These are phyloP conservation scores for Poecilobothrus nobilitatus DNA, from an alignment of 2,888 invertebrate species.

Conservation along the genomic window DNA sequence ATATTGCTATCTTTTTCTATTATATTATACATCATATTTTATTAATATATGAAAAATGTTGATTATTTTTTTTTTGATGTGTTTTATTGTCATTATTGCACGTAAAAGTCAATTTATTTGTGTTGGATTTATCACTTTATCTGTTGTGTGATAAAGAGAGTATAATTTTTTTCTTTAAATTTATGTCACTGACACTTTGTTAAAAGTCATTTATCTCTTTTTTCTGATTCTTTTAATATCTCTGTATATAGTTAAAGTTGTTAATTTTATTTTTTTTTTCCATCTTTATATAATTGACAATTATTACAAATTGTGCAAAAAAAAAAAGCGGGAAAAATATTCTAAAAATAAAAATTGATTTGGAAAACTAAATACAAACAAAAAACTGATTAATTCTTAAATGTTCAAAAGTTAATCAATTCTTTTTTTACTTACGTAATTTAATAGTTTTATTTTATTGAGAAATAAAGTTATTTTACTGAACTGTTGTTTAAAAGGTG, in stretches of 20 bases:
- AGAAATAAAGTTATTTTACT: too few species aligned
- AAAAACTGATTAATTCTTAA: too few species aligned
- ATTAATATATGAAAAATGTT: too few species aligned
- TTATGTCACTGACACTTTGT: background rate
- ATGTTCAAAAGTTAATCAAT: too few species aligned
- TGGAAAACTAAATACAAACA: too few species aligned
- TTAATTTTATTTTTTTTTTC: background rate
- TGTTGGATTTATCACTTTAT: background rate
- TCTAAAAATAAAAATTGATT: too few species aligned
- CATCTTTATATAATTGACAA: background rate
- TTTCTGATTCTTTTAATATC: background rate
- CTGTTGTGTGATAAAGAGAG: background rate
- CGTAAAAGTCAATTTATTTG: constrained; percentile 1
- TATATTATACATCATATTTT: background rate
- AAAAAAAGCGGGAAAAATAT: too few species aligned
- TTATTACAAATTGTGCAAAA: background rate
- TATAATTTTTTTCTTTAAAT: background rate
- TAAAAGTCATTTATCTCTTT: constrained; percentile 1
- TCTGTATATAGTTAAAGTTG: background rate
- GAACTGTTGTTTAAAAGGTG: too few species aligned
- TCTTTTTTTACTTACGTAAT: too few species aligned
- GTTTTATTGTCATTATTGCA: background rate
- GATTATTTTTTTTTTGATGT: background rate
- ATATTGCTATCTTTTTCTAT: background rate
- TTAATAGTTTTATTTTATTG: too few species aligned